Base-by-base conservation (phyloP, 2,113 vertebrate species). In the Bucco capensis region DNA sequence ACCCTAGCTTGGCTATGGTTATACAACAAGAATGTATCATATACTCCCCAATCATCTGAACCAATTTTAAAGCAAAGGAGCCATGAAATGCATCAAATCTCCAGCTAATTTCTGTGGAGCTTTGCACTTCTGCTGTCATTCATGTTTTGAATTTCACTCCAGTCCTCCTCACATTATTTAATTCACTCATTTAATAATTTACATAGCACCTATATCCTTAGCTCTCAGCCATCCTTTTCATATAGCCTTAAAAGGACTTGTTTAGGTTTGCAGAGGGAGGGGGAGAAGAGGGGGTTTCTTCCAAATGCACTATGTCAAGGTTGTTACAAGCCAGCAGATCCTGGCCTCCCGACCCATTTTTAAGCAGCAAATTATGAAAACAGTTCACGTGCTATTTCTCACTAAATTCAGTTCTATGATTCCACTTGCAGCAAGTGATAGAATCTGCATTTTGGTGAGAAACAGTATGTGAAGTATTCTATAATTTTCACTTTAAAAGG, bases 401-500 rank as follows among this genome's bases (percentile, higher is more conserved):
- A 58, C 46, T 75, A 79, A 84, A 90, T 80, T 92, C 25, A 54
- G 40, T 69, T 88, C 79, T 82, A 84, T 44, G 33, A 88, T 79
- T 40, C 42, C 50, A 16, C 28, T 44, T 2, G 0, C 8, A 86
- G 54, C 44, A 56, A 83, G 72, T 88, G 51, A 91, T 3, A 89
- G 60, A 66, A 91, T 92, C 83, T 86, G 47, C 31, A 88, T 94
- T 88, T 95, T 92, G 58, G 75, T 91, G 79, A 93, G 74, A 85
- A 92, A 74, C 60, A 85, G 57, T 53, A 88, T 77, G 80, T 44
- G 50, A 94, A 94, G 54, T 37, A 94, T 94, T 92, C 93, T 73
- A 72, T 85, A 94, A 86, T 88, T 95, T 94, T 96, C 83, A 92
- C 94, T 96, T 95, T 82, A 96, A 97, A 96, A 94, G 93, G 92